Base-by-base conservation (phyloP, 2,797 vertebrate genomes). In the Trachops cirrhosus region DNA sequence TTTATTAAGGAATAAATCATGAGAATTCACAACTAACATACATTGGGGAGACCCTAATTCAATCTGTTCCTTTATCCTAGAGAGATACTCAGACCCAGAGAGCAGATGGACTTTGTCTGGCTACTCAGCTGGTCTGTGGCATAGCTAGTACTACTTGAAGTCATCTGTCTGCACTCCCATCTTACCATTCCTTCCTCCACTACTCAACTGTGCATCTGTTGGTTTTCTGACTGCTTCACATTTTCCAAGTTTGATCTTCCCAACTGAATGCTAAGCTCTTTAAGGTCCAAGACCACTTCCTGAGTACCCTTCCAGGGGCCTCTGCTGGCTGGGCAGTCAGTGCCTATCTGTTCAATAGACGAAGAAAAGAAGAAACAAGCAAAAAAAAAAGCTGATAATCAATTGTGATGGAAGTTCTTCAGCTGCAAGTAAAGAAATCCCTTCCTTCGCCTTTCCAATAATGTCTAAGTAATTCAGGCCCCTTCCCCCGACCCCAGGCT, bases 91-190 rank as follows among this genome's bases (percentile, higher is more conserved):
- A 80, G 87, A 32, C 14, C 18, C n/a, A 67, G 1, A 34, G 26
- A 74, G 26, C 46, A 46, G 41, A 54, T 48, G 29, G n/a, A 59
- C 2, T 32, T 39, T 1, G 2, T 8, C 37, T 2, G 21, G 16
- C 34, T 15, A 21, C 19, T 21, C 34, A 32, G 32, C 2, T 8
- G 4, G 34, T 1, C 8, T 0, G 1, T 0, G 22, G 8, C 46
- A 62, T 8, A 15, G 7, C 6, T 2, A 10, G 6, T 0, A 44
- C 14, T 82, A 3, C n/a, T 4, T 41, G 12, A 85, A 87, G 77
- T 71, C 48, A 4, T 32, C 2, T 21, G 8, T 26, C 1, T 75
- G 29, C 50, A 32, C 59, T 41, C 1, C 14, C 44, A 34, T 71
- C 52, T 77, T 21, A 21, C 10, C 34, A 2, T 32, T 68, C 44